A percentile compares a stretch with the other conserved stretches of the same genome.
These are phyloP conservation scores for Sipunculus nudus DNA, from an alignment of 2,888 invertebrate species.

Conservation along the genomic window DNA sequence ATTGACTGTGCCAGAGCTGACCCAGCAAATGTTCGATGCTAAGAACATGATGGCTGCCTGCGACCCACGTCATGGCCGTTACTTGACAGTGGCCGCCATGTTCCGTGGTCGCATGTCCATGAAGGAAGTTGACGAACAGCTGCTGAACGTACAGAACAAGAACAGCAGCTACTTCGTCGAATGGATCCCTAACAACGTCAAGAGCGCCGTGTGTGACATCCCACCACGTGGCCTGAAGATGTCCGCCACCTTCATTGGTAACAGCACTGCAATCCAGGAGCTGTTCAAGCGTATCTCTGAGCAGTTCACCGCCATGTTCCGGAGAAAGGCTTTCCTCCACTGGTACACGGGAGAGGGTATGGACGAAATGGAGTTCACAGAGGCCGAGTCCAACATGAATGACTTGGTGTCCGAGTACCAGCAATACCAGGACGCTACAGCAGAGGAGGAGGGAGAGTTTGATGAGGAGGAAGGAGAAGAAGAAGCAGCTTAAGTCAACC, in stretches of 20 bases:
- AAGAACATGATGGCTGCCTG: slow-evolving; percentile 76
- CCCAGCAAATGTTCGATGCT: slow-evolving; percentile 84
- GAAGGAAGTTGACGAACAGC: slow-evolving; percentile 75
- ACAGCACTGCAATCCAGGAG: slow-evolving; percentile 63
- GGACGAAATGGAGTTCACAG: slow-evolving; percentile 98
- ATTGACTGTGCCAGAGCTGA: slow-evolving; percentile 62
- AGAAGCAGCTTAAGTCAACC: slow-evolving; percentile 7
- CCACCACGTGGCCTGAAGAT: slow-evolving; percentile 69
- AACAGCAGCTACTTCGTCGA: slow-evolving; percentile 66
- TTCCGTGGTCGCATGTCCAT: slow-evolving; percentile 65
- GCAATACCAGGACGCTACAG: slow-evolving; percentile 64
- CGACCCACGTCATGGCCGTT: slow-evolving; percentile 56
- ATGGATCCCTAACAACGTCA: slow-evolving; percentile 76
- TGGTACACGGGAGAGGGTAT: slow-evolving; percentile 98
- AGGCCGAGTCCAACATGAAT: slow-evolving; percentile 95
- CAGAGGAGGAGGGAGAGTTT: slow-evolving; percentile 65
- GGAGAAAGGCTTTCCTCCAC: slow-evolving; percentile 95
- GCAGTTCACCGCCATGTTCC: slow-evolving; percentile 81
- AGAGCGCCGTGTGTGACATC: slow-evolving; percentile 90
- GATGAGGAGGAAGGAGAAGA: slow-evolving; percentile 44
- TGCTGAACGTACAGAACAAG: slow-evolving; percentile 81
- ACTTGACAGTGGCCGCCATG: slow-evolving; percentile 61
- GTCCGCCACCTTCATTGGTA: slow-evolving; percentile 59
- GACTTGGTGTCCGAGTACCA: slow-evolving; percentile 68
- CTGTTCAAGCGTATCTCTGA: slow-evolving; percentile 62